Conservation (phyloP, 2,888 invertebrate genomes). For the Xestobium rufovillosum region DNA sequence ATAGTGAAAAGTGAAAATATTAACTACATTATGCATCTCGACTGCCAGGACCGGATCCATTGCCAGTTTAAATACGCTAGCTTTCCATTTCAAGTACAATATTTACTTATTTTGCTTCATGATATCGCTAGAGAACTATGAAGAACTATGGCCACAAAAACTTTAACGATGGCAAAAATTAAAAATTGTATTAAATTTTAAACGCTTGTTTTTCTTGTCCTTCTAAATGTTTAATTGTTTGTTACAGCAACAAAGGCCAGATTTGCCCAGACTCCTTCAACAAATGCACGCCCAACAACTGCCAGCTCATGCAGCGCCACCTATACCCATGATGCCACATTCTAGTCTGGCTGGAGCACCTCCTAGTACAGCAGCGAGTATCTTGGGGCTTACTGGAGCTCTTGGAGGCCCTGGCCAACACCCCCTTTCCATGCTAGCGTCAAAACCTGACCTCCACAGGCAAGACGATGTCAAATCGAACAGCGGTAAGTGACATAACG, state of each 20-base stretch:
- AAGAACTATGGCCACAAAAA: no score
- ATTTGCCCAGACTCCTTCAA: slow-evolving; percentile 74
- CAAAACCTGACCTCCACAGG: slow-evolving; percentile 71
- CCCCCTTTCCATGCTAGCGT: slow-evolving; percentile 67
- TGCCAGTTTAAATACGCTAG: no score
- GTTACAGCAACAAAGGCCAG: slow-evolving; percentile 78
- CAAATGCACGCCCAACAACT: slow-evolving; percentile 92
- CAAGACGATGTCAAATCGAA: slow-evolving; percentile 68
- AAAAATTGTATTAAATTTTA: neutral
- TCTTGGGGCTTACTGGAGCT: slow-evolving; percentile 53
- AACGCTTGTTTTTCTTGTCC: neutral
- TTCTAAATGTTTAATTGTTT: no score
- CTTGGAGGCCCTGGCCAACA: slow-evolving; percentile 62
- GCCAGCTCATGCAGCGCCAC: slow-evolving; percentile 62
- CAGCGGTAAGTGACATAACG: slow-evolving; percentile 54
- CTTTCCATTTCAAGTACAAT: no score
- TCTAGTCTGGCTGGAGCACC: slow-evolving; percentile 53
- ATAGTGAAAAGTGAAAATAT: no score
- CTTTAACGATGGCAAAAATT: no score
- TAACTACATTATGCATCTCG: no score
- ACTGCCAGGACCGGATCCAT: no score
- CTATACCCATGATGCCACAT: slow-evolving; percentile 64
- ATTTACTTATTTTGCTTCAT: no score
- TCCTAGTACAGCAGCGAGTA: slow-evolving; percentile 50
- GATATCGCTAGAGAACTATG: no score